Evolutionary conservation across 1,140 invertebrate genomes (phyloP), one percentile per base, ranked within the genome.

Genomic region (Ostrea edulis): DNA sequence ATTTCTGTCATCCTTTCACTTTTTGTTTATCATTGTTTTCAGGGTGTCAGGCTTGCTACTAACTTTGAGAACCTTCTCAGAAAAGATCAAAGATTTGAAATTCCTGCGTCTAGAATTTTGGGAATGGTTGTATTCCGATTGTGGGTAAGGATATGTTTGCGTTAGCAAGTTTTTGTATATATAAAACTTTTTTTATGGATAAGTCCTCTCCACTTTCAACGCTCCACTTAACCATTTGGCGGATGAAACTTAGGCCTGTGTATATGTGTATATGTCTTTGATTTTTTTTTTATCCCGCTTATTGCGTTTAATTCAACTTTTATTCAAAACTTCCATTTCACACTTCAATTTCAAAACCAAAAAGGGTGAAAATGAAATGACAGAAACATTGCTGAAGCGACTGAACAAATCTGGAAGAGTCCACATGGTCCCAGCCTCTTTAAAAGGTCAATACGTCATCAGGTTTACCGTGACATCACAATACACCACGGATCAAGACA

Each of bases 391-490:
- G n/a, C 91, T 95, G 35, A 94, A 94, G 87, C 58, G 90, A 14
- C 86, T 95, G 20, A 95, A 95, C 91, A 91, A 92, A 58, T 91
- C 91, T 35, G 95, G 95, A 0, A 92, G 94, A 85, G 35, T 95
- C 0, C 94, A 95, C 91, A 94, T 95, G 93, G 94, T 95, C 1
- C 95, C 95, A 9, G 94, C 94, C 1, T 91, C 93, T 20, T 89
- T 96, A 17, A 95, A 96, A 91, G 96, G 97, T 0, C 97, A 97
- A 94, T 99, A 99, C 93, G 98, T 99, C 22, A 99, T 99, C 87
- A 95, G 97, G 11, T 98, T 98, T 93, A 98, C 98, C 0, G 97
- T 99, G 20, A 99, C 98, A 7, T 99, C 98, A 11, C 96, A 97
- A 62, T 96, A 96, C 91, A 99, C 98, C 0, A 99, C 98, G 0